Percentiles rank a stretch among this genome's conserved stretches.
These are phyloP conservation scores for Threskiornis aethiopicus DNA, from an alignment of 2,797 vertebrate genomes.

Conservation along the genomic window DNA sequence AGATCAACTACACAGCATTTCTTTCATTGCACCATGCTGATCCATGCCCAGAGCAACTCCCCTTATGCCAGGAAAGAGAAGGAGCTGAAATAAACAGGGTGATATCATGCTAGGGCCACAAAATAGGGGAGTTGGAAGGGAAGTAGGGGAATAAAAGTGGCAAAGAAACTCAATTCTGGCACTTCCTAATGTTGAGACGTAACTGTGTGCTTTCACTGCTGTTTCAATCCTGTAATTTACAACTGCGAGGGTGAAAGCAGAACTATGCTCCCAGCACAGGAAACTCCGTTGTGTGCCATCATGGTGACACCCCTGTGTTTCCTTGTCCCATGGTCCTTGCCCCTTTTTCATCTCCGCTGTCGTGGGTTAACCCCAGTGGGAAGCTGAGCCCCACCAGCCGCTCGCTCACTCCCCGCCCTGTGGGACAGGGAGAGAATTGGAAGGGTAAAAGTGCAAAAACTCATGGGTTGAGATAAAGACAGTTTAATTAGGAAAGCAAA, in stretches of 20 bases:
- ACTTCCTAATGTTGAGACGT: neutral
- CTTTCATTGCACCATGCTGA: neutral
- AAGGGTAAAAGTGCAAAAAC: neutral
- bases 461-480: neutral
- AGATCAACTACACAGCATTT: neutral
- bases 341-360: neutral
- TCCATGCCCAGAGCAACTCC: neutral
- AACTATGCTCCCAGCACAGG: neutral
- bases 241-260: neutral
- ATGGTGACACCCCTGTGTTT: neutral
- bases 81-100: neutral
- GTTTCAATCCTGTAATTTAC: neutral
- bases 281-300: neutral
- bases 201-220: neutral
- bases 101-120: neutral
- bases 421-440: neutral
- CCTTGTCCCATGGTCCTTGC: neutral
- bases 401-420: rapidly evolving
- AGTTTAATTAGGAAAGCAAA: neutral
- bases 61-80: neutral
- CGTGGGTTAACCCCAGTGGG: neutral
- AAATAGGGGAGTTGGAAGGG: neutral
- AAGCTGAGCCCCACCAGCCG: neutral
- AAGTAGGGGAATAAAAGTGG: neutral
- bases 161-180: neutral